Conservation (phyloP, 2,888 invertebrate species). For the Gerris lacustris region DNA sequence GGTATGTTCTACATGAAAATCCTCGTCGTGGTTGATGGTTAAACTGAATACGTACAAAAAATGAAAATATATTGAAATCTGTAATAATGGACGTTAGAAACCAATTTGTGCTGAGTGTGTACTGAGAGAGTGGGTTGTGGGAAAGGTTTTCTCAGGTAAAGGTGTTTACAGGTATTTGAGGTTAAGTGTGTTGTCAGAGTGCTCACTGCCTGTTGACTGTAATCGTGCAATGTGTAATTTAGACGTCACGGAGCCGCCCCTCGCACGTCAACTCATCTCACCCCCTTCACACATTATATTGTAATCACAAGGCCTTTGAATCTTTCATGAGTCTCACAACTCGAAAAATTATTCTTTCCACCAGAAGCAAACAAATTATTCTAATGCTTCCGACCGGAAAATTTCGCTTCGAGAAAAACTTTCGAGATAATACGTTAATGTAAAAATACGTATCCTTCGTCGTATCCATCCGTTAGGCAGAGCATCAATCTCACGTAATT, state of each 20-base stretch:
- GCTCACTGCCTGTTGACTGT: background rate
- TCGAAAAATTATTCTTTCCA: background rate
- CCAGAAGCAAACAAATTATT: background rate
- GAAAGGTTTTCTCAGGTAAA: background rate
- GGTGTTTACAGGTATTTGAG: background rate
- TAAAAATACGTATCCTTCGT: too few species aligned
- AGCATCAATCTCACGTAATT: too few species aligned
- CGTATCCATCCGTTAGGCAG: too few species aligned
- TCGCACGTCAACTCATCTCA: background rate
- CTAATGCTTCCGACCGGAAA: constrained; percentile 1
- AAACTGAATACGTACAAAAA: too few species aligned
- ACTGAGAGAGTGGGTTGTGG: too few species aligned
- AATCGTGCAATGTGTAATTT: background rate
- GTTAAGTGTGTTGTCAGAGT: background rate
- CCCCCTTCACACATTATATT: background rate
- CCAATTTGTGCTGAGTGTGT: too few species aligned
- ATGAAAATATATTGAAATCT: too few species aligned
- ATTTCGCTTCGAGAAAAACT: background rate
- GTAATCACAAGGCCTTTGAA: background rate
- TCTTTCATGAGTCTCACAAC: background rate
- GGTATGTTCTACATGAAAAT: too few species aligned
- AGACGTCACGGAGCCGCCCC: background rate
- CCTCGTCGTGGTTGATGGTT: too few species aligned
- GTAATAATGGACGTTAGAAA: too few species aligned
- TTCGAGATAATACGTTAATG: too few species aligned